Evolutionary conservation across 2,113 vertebrate genomes (phyloP).

Genomic region (Leptodactylus fuscus): DNA sequence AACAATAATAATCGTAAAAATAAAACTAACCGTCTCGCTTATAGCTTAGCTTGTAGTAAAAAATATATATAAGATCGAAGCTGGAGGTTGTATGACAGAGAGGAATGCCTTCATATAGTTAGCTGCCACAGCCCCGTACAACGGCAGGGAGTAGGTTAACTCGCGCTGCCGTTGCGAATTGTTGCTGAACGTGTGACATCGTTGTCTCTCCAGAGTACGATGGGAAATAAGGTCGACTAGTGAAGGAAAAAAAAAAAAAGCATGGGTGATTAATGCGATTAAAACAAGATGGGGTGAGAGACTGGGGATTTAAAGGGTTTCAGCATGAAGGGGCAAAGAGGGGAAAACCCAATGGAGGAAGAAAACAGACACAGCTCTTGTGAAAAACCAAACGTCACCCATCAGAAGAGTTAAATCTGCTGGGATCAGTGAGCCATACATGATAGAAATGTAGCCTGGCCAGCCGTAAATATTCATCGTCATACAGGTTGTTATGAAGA

Average conservation of each 20-base stretch:
- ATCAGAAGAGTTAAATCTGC: constrained; percentile 38
- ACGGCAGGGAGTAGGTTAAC: constrained; percentile 3
- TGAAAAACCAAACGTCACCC: constrained; percentile 46
- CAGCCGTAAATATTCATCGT: constrained; percentile 82
- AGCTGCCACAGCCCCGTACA: constrained; percentile 34
- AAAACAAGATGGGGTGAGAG: constrained; percentile 47
- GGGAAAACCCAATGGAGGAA: constrained; percentile 41
- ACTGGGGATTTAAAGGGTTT: constrained; percentile 43
- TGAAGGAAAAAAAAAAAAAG: constrained; percentile 20
- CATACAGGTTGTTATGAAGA: constrained; percentile 87
- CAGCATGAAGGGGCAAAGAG: constrained; percentile 16
- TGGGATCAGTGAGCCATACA: constrained; percentile 43
- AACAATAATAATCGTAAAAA: constrained; percentile 73
- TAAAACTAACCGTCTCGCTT: constrained; percentile 75
- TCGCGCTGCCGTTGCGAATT: constrained; percentile 33
- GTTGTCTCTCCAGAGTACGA: constrained; percentile 33
- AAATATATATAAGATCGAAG: not conserved
- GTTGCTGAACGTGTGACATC: constrained; percentile 33
- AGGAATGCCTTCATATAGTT: constrained; percentile 46
- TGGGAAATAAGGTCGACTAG: constrained; percentile 34
- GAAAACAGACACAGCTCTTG: constrained; percentile 52
- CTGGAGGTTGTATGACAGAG: constrained; percentile 23
- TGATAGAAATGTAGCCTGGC: constrained; percentile 80
- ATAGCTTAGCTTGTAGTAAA: constrained; percentile 72
- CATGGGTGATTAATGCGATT: constrained; percentile 39